These are phyloP conservation scores for Hartigia nigra DNA, from an alignment of 2,888 invertebrate species.

Conservation along the genomic window DNA sequence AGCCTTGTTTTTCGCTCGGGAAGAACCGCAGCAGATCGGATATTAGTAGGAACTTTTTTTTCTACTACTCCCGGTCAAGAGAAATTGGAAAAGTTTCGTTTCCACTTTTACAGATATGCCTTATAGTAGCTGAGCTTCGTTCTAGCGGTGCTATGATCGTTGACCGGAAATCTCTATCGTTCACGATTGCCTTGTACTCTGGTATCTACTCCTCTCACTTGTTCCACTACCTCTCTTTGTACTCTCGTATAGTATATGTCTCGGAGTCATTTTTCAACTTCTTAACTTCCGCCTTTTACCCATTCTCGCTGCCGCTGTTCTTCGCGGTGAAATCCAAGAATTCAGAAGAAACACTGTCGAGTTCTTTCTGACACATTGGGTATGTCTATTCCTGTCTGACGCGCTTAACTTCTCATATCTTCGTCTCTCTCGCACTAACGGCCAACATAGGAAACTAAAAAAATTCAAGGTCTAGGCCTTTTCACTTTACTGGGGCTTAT, in stretches of 20 bases:
- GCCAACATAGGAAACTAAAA: neutral
- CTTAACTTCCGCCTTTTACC: neutral
- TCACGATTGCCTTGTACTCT: conserved; percentile 7
- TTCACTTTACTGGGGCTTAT: neutral
- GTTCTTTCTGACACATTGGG: neutral
- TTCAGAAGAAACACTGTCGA: neutral
- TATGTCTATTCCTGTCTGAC: conserved; percentile 14
- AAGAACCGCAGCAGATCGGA: neutral
- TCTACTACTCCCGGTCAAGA: neutral
- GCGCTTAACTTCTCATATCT: conserved; percentile 26
- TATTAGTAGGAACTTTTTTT: conserved; percentile 3
- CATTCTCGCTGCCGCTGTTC: neutral
- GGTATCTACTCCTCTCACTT: conserved; percentile 17
- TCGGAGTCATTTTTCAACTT: neutral
- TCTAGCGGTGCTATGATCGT: conserved; percentile 26
- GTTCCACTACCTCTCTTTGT: conserved; percentile 10
- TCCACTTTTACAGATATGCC: conserved; percentile 10
- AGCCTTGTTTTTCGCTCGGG: conserved; percentile 18
- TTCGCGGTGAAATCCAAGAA: neutral
- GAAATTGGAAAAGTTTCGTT: conserved; percentile 35
- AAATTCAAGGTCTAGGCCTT: neutral
- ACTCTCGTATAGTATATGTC: conserved; percentile 11
- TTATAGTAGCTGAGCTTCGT: neutral
- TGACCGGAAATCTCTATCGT: conserved; percentile 31
- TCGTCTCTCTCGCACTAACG: conserved; percentile 24